Evolutionary conservation across 2,888 invertebrate genomes (phyloP), one percentile per base, ranked within the genome.

Genomic region (Steinernema hermaphroditum): DNA sequence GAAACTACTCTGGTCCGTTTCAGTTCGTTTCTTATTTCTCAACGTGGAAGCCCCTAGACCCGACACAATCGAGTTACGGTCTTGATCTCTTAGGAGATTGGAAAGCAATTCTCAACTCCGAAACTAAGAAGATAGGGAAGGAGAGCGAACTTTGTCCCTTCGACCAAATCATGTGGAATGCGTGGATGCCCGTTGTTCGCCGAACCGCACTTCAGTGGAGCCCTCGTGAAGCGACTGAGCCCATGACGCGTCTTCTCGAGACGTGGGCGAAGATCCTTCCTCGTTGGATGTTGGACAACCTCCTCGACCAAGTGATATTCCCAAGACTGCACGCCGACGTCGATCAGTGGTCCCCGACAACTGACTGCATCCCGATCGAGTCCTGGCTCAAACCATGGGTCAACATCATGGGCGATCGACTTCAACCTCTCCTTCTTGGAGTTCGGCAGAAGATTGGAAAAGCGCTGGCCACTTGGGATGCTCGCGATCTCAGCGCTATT

Each of bases 301-400:
- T 94, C 72, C 90, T 93, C n/a, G 91, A 94, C 71, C 92, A 94
- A 81, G 89, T 84, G 9, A 75, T 85, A 16, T 73, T 84, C 32
- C 85, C 84, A 2, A 75, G 80, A 41, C 83, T 85, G 16, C 72
- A 73, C 0, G 76, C 76, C 16, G 72, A 77, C 32, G 84, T 85
- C 0, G 78, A 81, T 14, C 37, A 75, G 8, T 85, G 98, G 98
- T 94, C 98, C 89, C 98, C 98, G 0, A 90, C 95, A 0, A 92
- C 92, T 0, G 97, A 98, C 87, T 93, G 93, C 0, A 91, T 94
- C 78, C 97, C 97, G 16, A 93, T 99, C 79, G 96, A 98, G 87
- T 91, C 92, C 2, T 98, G 98, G 98, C 91, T 96, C 75, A 92
- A 96, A 87, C 97, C 97, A 0, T 99, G 98, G 98, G 91, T 95